phyloP scores from a whole-genome alignment of 23 tunicate genomes.

The Diplosoma virens region DNA sequence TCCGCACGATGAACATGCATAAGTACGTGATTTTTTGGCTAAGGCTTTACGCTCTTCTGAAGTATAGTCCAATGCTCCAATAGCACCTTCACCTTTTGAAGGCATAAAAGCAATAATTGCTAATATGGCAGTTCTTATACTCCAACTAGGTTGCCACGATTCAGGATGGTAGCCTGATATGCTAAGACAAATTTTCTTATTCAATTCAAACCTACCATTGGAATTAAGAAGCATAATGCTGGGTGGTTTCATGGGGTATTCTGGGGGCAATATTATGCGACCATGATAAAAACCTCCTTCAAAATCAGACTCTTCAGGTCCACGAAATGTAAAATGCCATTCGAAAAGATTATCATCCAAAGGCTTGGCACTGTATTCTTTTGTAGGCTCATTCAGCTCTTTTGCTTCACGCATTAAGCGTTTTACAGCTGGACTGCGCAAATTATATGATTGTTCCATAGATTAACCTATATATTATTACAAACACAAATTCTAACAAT shows the following conservation, averaged over 20 bases:
- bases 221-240: slow-evolving; percentile 89
- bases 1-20: slow-evolving; percentile 75
- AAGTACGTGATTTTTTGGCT: slow-evolving; percentile 61
- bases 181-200: slow-evolving; percentile 97
- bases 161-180: slow-evolving; percentile 99
- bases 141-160: slow-evolving; percentile 99
- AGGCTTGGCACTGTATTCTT: slow-evolving; percentile 88
- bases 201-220: slow-evolving; percentile 94
- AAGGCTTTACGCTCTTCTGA: slow-evolving; percentile 83
- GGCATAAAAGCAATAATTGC: slow-evolving; percentile 98
- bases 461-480: neutral
- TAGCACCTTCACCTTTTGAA: slow-evolving; percentile 96
- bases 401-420: slow-evolving; percentile 92
- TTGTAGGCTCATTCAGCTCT: slow-evolving; percentile 75
- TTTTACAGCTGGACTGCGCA: slow-evolving; percentile 82
- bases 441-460: slow-evolving; percentile 49
- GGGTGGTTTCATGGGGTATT: slow-evolving; percentile 99
- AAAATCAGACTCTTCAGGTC: slow-evolving; percentile 91
- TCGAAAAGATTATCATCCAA: slow-evolving; percentile 97
- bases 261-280: slow-evolving; percentile 89
- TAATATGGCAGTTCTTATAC: slow-evolving; percentile 93
- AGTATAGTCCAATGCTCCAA: slow-evolving; percentile 91
- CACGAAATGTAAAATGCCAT: slow-evolving; percentile 99
- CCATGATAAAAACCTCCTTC: slow-evolving; percentile 96
- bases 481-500: neutral